phyloP scores from a whole-genome alignment of 2,888 invertebrate species.

The Phyto melanocephala region DNA sequence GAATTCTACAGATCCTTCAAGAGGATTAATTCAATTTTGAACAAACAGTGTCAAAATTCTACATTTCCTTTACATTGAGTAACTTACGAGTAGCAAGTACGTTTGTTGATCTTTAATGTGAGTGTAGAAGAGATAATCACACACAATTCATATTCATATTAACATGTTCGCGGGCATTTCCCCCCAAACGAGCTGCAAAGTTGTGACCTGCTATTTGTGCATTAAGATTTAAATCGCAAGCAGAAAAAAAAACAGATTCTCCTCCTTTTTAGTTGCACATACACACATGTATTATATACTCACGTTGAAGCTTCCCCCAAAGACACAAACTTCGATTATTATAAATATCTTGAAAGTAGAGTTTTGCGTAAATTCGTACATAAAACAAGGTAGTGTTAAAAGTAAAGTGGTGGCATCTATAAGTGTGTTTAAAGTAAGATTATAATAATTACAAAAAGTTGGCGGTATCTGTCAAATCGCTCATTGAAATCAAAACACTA shows the following conservation, averaged over 20 bases:
- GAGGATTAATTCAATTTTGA: too few relatives aligned
- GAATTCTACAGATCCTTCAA: too few relatives aligned
- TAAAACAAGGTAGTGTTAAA: constrained; percentile 35
- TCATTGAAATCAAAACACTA: too few relatives aligned
- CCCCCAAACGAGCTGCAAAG: constrained; percentile 68
- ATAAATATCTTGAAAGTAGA: constrained; percentile 37
- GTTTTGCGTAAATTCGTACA: constrained; percentile 47
- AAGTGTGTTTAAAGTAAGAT: not conserved
- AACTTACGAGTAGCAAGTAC: not conserved
- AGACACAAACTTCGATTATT: constrained; percentile 58
- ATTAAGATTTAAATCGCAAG: constrained; percentile 66
- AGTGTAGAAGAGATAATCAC: constrained; percentile 64
- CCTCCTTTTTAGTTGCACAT: constrained; percentile 51
- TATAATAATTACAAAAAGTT: too few relatives aligned
- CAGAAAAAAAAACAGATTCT: constrained; percentile 44
- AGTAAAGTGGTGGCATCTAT: constrained; percentile 8
- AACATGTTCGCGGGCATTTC: constrained; percentile 65
- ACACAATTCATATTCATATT: constrained; percentile 44
- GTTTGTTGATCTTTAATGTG: not conserved
- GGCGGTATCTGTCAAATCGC: too few relatives aligned
- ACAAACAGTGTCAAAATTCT: not conserved
- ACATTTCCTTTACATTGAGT: not conserved
- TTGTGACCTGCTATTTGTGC: constrained; percentile 68
- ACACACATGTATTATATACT: not conserved
- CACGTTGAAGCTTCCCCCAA: constrained; percentile 1